Conservation (phyloP, 2,113 vertebrate genomes). For the Canis aureus region DNA sequence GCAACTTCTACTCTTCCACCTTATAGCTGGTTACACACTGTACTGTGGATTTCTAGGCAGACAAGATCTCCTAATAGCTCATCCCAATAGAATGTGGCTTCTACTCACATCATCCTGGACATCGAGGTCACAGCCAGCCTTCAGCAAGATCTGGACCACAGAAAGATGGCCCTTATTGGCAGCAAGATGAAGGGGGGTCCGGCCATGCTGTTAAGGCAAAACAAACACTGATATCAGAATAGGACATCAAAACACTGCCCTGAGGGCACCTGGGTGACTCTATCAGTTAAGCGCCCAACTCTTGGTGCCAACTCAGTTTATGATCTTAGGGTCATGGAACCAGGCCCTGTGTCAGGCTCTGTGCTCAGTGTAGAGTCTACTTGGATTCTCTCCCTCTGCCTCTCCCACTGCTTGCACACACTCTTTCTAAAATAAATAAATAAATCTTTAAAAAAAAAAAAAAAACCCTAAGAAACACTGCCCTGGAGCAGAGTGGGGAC, state of each 20-base stretch:
- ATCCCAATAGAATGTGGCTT: background rate
- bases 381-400: background rate
- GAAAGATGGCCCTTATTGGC: constrained; percentile 96
- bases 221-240: constrained; percentile 71
- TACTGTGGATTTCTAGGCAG: background rate
- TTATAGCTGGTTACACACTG: background rate
- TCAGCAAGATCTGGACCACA: constrained; percentile 95
- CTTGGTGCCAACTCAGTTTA: background rate
- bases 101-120: constrained; percentile 98
- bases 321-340: background rate
- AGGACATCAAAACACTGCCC: background rate
- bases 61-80: background rate
- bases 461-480: background rate
- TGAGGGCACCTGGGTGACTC: background rate
- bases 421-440: background rate
- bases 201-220: constrained; percentile 93
- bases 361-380: background rate
- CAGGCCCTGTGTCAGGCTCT: background rate
- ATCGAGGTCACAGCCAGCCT: constrained; percentile 97
- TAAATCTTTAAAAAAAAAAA: background rate
- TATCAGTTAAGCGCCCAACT: background rate
- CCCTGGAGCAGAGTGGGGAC: background rate
- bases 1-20: no score
- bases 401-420: background rate
- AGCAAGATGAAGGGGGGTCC: constrained; percentile 96